phyloP scores from a whole-genome alignment of 2,888 invertebrate species.

The Hyalella azteca region DNA sequence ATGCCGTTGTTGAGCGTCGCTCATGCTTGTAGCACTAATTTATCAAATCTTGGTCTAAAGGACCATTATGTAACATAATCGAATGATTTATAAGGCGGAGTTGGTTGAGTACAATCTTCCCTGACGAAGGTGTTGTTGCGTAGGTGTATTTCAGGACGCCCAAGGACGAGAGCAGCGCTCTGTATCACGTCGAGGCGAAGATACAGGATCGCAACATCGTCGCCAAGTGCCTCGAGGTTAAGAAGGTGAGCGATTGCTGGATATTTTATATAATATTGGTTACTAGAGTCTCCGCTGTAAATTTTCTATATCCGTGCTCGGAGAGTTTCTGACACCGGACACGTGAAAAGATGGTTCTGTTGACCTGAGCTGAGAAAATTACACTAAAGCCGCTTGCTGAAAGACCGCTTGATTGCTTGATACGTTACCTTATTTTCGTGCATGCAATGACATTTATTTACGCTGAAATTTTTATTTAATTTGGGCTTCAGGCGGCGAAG shows the following conservation, averaged over 20 bases:
- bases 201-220: slow-evolving; percentile 40
- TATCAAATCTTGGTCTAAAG: not conserved
- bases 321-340: not conserved
- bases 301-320: not conserved
- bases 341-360: not conserved
- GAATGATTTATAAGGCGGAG: not conserved
- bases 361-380: not conserved
- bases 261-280: not conserved
- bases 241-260: slow-evolving; percentile 36
- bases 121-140: not conserved
- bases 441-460: not conserved
- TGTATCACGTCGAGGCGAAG: slow-evolving; percentile 45
- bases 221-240: slow-evolving; percentile 47
- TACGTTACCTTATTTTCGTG: not conserved
- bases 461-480: not conserved
- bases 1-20: too few species aligned
- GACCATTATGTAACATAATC: not conserved
- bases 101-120: not conserved
- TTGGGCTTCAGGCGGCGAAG: slow-evolving; percentile 39
- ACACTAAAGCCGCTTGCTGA: not conserved
- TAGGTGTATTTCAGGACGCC: slow-evolving; percentile 41
- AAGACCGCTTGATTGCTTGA: not conserved
- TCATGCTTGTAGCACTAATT: not conserved
- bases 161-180: slow-evolving; percentile 44
- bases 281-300: not conserved